A percentile compares a stretch with the other conserved stretches of the same genome.
Evolutionary conservation across 2,797 vertebrate genomes (phyloP).

Genomic region (Oreortyx pictus): DNA sequence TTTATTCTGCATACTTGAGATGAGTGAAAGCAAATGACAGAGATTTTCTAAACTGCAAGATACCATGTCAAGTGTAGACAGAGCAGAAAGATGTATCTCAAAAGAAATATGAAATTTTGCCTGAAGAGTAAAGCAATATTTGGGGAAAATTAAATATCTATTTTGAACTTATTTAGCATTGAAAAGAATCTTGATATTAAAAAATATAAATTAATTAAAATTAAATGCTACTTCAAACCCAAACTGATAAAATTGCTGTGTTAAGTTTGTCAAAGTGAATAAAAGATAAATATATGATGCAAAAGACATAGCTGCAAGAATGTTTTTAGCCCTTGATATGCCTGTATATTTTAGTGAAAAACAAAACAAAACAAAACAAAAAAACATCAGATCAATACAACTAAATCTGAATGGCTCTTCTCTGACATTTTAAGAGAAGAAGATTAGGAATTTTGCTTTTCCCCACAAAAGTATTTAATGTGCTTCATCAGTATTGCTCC

Average conservation of each 20-base stretch:
- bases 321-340: background rate
- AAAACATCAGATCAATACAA: background rate
- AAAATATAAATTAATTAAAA: background rate
- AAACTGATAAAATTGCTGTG: background rate
- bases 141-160: background rate
- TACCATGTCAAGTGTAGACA: accelerated
- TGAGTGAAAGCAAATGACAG: background rate
- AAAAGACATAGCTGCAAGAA: background rate
- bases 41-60: background rate
- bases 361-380: background rate
- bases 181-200: background rate
- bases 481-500: background rate
- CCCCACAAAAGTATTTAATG: background rate
- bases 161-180: background rate
- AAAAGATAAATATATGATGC: background rate
- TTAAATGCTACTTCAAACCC: background rate
- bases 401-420: background rate
- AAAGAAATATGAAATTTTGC: background rate
- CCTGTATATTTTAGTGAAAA: background rate
- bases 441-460: background rate
- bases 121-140: accelerated
- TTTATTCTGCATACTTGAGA: background rate
- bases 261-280: background rate
- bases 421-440: background rate
- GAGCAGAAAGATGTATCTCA: background rate